Conservation (phyloP, 2,797 vertebrate genomes). For the Scleropages formosus region DNA sequence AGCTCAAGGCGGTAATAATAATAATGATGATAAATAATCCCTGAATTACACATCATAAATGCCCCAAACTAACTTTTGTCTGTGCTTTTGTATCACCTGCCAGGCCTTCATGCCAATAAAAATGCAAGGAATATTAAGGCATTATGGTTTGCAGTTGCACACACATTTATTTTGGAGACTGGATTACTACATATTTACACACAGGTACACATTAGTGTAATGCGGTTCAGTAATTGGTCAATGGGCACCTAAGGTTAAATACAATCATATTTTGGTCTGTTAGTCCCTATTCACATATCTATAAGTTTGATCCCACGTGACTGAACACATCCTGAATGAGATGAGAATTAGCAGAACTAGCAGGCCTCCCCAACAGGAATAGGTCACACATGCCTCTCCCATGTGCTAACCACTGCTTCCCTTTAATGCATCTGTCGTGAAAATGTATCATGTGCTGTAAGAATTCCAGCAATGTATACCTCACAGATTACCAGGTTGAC, state of each 20-base stretch:
- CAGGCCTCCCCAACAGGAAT: too few relatives aligned
- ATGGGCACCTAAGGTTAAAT: not conserved
- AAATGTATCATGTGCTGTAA: not conserved
- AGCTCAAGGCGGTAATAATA: too few relatives aligned
- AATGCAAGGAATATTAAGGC: not conserved
- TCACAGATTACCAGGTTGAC: not conserved
- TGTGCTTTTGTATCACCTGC: not conserved
- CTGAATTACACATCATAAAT: too few relatives aligned
- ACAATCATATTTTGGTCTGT: not conserved
- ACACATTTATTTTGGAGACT: not conserved
- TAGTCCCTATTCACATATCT: too few relatives aligned
- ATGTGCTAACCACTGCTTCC: not conserved
- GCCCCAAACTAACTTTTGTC: not conserved
- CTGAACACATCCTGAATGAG: too few relatives aligned
- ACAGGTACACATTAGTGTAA: not conserved
- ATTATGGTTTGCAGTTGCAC: not conserved
- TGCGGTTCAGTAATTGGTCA: conserved; percentile 2
- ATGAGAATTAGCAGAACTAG: too few relatives aligned
- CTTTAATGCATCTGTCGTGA: too few relatives aligned
- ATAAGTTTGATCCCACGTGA: too few relatives aligned
- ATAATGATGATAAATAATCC: too few relatives aligned
- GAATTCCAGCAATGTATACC: not conserved
- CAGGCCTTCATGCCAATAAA: conserved; percentile 1
- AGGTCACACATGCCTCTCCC: too few relatives aligned
- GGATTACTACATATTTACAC: not conserved